Evolutionary conservation across 1,140 invertebrate species (phyloP).

Genomic region (Brachionus angularis): DNA sequence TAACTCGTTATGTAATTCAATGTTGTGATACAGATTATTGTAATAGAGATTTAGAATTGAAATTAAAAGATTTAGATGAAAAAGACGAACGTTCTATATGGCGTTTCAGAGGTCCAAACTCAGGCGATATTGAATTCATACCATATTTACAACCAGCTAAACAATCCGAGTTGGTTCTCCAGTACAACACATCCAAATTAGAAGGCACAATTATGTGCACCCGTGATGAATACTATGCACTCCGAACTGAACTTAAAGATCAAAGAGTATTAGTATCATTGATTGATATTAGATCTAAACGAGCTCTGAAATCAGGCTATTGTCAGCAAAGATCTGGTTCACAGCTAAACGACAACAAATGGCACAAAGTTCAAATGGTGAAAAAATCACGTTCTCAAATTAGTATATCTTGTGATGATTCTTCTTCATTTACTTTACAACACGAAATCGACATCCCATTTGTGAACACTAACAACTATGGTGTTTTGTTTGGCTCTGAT

Average conservation of each 20-base stretch:
- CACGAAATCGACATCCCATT: conserved; percentile 19
- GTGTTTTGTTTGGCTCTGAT: conserved; percentile 10
- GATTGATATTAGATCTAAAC: conserved; percentile 1
- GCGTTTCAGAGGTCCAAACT: conserved; percentile 10
- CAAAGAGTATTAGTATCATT: conserved; percentile 17
- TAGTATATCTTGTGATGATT: conserved; percentile 9
- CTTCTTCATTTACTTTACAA: neutral
- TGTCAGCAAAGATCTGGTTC: neutral
- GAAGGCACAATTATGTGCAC: conserved; percentile 16
- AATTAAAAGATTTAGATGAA: conserved; percentile 7
- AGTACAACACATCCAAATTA: conserved; percentile 14
- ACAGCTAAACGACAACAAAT: conserved; percentile 13
- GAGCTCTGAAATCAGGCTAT: conserved; percentile 8
- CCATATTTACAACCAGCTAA: conserved; percentile 18
- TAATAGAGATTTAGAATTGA: neutral
- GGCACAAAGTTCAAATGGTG: conserved; percentile 19
- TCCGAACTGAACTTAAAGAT: neutral
- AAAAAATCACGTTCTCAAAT: conserved; percentile 20
- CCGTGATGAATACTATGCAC: neutral
- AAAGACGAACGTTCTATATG: conserved; percentile 15
- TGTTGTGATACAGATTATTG: conserved; percentile 17
- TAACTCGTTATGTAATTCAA: conserved; percentile 10
- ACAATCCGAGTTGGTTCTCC: neutral
- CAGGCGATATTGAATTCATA: conserved; percentile 17
- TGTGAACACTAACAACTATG: conserved; percentile 20